Conservation (phyloP, 2,888 invertebrate genomes). For the Melieria crassipennis region DNA sequence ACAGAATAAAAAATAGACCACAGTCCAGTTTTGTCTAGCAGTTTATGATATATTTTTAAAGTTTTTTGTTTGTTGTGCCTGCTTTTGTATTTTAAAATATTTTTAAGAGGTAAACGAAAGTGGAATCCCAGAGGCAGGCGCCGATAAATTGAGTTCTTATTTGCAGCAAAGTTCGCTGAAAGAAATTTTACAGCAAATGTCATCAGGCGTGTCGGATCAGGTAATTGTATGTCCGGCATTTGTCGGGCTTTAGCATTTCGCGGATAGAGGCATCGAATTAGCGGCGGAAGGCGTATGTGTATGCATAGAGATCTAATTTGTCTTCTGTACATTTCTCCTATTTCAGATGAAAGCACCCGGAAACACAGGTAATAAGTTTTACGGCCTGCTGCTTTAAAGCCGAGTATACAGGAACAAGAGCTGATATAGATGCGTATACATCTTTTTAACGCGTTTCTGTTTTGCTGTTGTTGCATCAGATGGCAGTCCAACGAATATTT, state of each 20-base stretch:
- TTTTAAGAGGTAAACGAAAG: slow-evolving; percentile 42
- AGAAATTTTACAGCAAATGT: slow-evolving; percentile 73
- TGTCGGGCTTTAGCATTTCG: background rate
- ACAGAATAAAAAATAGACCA: slow-evolving; percentile 41
- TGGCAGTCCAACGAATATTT: too few relatives aligned
- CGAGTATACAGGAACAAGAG: too few relatives aligned
- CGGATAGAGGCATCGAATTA: background rate
- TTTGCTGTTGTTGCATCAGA: too few relatives aligned
- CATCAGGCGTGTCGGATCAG: slow-evolving; percentile 92
- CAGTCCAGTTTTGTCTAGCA: slow-evolving; percentile 42
- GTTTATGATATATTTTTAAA: slow-evolving; percentile 50
- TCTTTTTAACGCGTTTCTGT: too few relatives aligned
- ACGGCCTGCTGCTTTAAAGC: background rate
- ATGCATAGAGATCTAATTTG: background rate
- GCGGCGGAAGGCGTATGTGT: background rate
- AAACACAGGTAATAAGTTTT: slow-evolving; percentile 55
- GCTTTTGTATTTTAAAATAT: slow-evolving; percentile 50
- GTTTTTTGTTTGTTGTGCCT: slow-evolving; percentile 54
- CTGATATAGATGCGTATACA: too few relatives aligned
- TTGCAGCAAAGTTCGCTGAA: slow-evolving; percentile 55
- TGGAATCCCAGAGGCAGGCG: slow-evolving; percentile 18
- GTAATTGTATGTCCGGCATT: slow-evolving; percentile 67
- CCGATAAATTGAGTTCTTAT: slow-evolving; percentile 38
- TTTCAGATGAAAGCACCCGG: slow-evolving; percentile 59
- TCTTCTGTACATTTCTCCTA: slow-evolving; percentile 24